Evolutionary conservation across 2,888 invertebrate genomes (phyloP).

Genomic region (Drosophila glabriapex): DNA sequence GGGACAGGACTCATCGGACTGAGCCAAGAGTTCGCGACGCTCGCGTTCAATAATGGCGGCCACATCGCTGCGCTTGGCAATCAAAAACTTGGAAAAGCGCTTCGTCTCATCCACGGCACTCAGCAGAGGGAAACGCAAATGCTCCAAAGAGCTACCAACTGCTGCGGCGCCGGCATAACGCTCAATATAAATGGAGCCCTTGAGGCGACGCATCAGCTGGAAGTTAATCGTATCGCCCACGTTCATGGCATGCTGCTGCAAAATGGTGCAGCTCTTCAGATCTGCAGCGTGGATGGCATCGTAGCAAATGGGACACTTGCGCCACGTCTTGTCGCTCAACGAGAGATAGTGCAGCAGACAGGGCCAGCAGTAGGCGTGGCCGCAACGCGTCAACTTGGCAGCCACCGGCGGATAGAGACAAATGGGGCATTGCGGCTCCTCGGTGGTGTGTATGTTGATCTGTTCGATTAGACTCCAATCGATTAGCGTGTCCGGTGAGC

Average conservation of each 20-base stretch:
- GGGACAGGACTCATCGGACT: conserved; percentile 91
- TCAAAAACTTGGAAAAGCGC: conserved; percentile 90
- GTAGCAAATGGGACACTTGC: conserved; percentile 97
- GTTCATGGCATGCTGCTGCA: conserved; percentile 80
- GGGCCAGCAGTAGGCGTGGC: conserved; percentile 98
- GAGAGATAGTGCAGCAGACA: conserved; percentile 97
- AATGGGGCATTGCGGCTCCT: conserved; percentile 94
- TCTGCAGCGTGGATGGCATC: conserved; percentile 92
- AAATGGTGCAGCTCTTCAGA: conserved; percentile 90
- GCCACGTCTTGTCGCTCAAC: conserved; percentile 92
- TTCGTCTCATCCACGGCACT: conserved; percentile 85
- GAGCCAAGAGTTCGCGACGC: conserved; percentile 88
- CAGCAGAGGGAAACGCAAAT: conserved; percentile 84
- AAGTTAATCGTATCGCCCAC: conserved; percentile 91
- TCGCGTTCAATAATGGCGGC: conserved; percentile 91
- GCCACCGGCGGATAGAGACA: conserved; percentile 95
- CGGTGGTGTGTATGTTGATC: conserved; percentile 90
- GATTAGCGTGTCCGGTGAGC: conserved; percentile 94
- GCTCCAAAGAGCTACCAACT: conserved; percentile 28
- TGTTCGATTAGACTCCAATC: conserved; percentile 97
- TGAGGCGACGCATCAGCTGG: conserved; percentile 94
- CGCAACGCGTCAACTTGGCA: conserved; percentile 96
- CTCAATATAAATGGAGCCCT: conserved; percentile 86
- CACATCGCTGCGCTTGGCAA: conserved; percentile 90
- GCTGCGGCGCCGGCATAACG: conserved; percentile 51